These are phyloP conservation scores for Aromia moschata DNA, from an alignment of 2,888 invertebrate genomes.

Conservation along the genomic window DNA sequence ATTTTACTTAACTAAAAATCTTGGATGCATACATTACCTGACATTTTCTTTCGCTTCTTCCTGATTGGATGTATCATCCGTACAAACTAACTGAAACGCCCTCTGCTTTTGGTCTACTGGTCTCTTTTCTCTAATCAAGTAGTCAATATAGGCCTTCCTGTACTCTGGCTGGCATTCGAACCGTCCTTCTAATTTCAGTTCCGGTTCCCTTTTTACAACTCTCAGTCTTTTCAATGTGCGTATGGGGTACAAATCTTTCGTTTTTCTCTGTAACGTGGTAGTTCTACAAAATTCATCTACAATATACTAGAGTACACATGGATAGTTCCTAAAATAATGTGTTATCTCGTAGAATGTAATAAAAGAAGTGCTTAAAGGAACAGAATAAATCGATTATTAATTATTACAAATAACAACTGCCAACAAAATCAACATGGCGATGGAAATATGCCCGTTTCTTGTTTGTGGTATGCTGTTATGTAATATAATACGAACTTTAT, in stretches of 20 bases:
- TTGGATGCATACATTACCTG: conserved; percentile 13
- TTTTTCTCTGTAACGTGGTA: conserved; percentile 52
- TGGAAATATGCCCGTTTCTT: too few species aligned
- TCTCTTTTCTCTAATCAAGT: conserved; percentile 57
- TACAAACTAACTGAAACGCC: conserved; percentile 30
- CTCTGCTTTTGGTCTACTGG: conserved; percentile 27
- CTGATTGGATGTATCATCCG: conserved; percentile 18
- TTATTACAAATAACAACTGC: too few species aligned
- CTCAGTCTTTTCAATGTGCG: conserved; percentile 27
- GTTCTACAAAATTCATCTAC: conserved; percentile 45
- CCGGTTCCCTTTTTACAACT: conserved; percentile 44
- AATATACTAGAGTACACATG: not conserved
- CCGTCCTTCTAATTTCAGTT: conserved; percentile 53
- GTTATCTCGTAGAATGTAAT: too few species aligned
- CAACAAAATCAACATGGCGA: too few species aligned
- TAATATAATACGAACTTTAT: too few species aligned
- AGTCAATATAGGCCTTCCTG: conserved; percentile 62
- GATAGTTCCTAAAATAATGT: too few species aligned
- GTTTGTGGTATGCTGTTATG: too few species aligned
- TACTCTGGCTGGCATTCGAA: conserved; percentile 64
- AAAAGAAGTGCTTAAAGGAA: too few species aligned
- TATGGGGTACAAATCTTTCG: conserved; percentile 46
- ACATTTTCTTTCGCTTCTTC: conserved; percentile 29
- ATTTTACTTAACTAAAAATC: too few species aligned
- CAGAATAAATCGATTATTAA: too few species aligned